Base-by-base conservation (phyloP, 1,140 invertebrate genomes). In the Drosophila nebulosa region DNA sequence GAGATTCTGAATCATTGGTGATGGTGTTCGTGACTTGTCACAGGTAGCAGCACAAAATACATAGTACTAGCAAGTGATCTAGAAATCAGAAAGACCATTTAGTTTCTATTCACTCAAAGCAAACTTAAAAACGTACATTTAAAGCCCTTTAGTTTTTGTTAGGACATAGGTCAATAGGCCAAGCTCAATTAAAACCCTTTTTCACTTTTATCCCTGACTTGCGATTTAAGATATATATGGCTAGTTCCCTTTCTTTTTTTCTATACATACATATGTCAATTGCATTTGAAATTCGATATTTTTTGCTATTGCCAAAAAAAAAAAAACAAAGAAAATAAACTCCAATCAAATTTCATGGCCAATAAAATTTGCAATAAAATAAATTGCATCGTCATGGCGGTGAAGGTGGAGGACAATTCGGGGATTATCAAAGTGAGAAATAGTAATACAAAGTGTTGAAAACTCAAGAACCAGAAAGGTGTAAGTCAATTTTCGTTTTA, bases 311-410 rank as follows among this genome's bases (percentile, higher is more conserved):
- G 32, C 56, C 35, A 42, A 72, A 74, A 63, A 64, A 39, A 39
- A 63, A 57, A 35, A 32, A 42, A 9, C 35, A 59, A 52, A 59
- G 66, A 30, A 53, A 58, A 59, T 60, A 61, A 61, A 66, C 21
- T 62, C 80, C 80, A 85, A 85, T 86, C 81, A 81, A 81, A 86
- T 74, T 77, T 77, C 64, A 65, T 65, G 61, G 83, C 55, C 83
- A 46, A 86, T 86, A 81, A 88, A 88, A 86, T 86, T 88, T 76
- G 83, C 78, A 76, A 86, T 88, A 86, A 86, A 86, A 86, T 86
- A 86, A 86, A 86, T 86, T 86, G 83, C 64, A 30, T 61, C 50
- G 32, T 32, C 52, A 30, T 16, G 26, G 27, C 9, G 9, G 1
- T 18, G 6, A 3, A 32, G 24, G 14, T 24, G 14, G 14, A 0